These are phyloP conservation scores for Branchipolynoe longqiensis DNA, from an alignment of 2,888 invertebrate species.

Conservation along the genomic window DNA sequence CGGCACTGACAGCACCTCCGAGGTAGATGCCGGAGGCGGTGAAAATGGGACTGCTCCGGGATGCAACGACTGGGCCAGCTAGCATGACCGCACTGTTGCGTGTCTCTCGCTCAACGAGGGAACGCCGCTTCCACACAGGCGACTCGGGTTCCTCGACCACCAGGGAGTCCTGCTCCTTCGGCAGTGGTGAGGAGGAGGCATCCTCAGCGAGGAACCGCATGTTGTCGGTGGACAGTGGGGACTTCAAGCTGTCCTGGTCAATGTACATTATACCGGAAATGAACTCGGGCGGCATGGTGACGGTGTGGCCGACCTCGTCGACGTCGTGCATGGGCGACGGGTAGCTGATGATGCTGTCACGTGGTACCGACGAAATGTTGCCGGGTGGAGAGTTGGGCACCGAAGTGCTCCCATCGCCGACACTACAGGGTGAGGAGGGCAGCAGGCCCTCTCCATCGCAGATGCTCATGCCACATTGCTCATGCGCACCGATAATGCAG, in stretches of 20 bases:
- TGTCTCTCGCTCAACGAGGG: constrained; percentile 56
- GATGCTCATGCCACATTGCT: too few relatives aligned
- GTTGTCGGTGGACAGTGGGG: constrained; percentile 73
- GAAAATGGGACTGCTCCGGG: constrained; percentile 64
- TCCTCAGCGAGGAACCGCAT: constrained; percentile 72
- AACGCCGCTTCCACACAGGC: constrained; percentile 72
- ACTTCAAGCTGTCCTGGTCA: constrained; percentile 79
- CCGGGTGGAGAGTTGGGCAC: not conserved
- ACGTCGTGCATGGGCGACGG: constrained; percentile 1
- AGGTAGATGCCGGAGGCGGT: constrained; percentile 46
- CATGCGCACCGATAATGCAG: too few relatives aligned
- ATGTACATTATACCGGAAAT: constrained; percentile 76
- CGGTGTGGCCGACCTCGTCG: not conserved
- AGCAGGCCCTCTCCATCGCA: not conserved
- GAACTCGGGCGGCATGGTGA: constrained; percentile 66
- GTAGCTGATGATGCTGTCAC: not conserved
- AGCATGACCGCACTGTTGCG: constrained; percentile 19
- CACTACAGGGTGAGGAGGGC: not conserved
- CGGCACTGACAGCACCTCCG: constrained; percentile 8
- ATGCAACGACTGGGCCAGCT: constrained; percentile 57
- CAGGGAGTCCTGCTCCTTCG: constrained; percentile 33
- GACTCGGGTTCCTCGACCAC: constrained; percentile 64
- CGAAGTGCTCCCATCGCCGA: not conserved
- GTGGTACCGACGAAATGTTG: not conserved
- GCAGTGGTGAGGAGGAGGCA: not conserved